Evolutionary conservation across 2,113 vertebrate genomes (phyloP).

Genomic region (Thalassoma bifasciatum): DNA sequence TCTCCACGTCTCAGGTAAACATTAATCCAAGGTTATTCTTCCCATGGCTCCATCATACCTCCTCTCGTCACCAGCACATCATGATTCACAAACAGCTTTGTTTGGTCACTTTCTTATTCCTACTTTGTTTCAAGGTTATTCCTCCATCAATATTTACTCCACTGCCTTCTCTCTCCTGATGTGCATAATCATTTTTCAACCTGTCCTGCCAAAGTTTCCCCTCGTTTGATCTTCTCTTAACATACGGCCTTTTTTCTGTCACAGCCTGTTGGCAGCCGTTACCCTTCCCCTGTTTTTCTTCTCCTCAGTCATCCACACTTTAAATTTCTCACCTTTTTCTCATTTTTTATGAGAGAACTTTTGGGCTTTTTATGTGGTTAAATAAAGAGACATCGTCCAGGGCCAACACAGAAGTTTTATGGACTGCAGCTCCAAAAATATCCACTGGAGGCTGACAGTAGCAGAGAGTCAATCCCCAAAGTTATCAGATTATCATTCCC

Average conservation of each 20-base stretch:
- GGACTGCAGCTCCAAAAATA: neutral
- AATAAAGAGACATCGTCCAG: neutral
- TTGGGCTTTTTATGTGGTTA: neutral
- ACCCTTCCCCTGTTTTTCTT: neutral
- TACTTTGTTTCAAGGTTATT: constrained; percentile 55
- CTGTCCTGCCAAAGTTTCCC: constrained; percentile 29
- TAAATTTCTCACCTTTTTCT: neutral
- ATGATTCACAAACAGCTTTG: neutral
- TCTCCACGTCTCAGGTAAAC: constrained; percentile 35
- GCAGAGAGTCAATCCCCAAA: neutral
- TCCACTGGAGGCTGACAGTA: neutral
- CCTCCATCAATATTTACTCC: constrained; percentile 52
- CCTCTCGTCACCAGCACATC: neutral
- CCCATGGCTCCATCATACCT: constrained; percentile 3
- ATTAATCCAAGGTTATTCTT: constrained; percentile 61
- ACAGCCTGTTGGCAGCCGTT: neutral
- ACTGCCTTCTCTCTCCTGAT: constrained; percentile 7
- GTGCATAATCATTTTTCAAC: constrained; percentile 27
- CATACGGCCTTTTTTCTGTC: constrained; percentile 5
- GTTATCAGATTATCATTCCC: too few relatives aligned
- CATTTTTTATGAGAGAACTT: neutral
- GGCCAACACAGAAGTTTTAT: neutral
- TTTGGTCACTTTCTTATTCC: constrained; percentile 50
- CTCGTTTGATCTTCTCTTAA: constrained; percentile 60
- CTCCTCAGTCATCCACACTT: too few relatives aligned